phyloP scores from a whole-genome alignment of 1,140 invertebrate species.

The Episyrphus balteatus region DNA sequence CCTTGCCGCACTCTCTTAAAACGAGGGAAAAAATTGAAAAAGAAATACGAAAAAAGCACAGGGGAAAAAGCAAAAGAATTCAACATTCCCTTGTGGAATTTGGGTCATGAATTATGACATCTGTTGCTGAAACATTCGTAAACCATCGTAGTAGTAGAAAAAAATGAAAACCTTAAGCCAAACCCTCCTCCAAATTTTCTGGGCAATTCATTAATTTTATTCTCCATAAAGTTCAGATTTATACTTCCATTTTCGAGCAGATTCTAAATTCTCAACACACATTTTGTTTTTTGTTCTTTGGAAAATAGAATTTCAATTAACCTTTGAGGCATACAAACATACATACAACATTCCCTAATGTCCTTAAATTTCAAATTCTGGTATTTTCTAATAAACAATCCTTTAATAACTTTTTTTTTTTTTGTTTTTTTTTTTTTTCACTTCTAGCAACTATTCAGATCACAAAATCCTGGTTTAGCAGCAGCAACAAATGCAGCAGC shows the following conservation, averaged over 20 bases:
- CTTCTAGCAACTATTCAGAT: conserved; percentile 76
- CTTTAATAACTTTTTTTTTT: conserved; percentile 9
- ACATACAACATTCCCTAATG: not conserved
- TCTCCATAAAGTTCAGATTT: no score
- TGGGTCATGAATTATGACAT: conserved; percentile 6
- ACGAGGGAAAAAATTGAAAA: no score
- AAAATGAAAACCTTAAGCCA: no score
- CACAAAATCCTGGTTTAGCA: conserved; percentile 55
- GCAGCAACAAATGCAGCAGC: conserved; percentile 55
- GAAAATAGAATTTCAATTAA: no score
- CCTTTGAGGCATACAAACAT: not conserved
- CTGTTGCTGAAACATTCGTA: conserved; percentile 1
- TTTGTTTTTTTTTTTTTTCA: conserved; percentile 17
- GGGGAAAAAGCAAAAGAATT: not conserved
- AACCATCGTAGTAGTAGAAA: no score
- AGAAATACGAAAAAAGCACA: no score
- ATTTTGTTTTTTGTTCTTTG: no score
- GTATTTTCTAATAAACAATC: not conserved
- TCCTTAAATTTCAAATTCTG: not conserved
- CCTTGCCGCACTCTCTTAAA: no score
- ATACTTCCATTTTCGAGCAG: no score
- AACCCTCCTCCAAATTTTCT: not conserved
- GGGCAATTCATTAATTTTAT: no score
- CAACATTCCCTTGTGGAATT: not conserved
- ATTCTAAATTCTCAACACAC: no score